These are phyloP conservation scores for Ashinkailepas kermadecensis DNA, from an alignment of 2,888 invertebrate genomes.

Conservation along the genomic window DNA sequence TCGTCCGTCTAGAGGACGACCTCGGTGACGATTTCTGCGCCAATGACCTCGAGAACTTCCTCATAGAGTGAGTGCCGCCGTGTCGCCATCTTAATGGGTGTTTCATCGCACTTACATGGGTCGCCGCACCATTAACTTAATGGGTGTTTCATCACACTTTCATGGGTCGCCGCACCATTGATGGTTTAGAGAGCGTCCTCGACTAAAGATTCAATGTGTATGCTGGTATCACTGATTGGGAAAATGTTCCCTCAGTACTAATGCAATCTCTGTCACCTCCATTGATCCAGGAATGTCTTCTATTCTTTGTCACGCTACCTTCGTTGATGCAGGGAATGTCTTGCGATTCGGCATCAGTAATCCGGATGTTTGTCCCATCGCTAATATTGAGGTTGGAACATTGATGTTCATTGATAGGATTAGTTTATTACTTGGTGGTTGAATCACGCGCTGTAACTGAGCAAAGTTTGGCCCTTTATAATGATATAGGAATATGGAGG, in stretches of 20 bases:
- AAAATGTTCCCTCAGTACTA: background rate
- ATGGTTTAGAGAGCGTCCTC: background rate
- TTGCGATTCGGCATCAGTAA: no score
- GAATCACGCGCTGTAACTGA: no score
- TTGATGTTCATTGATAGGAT: no score
- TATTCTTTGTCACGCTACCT: no score
- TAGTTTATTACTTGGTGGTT: no score
- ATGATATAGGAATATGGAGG: no score
- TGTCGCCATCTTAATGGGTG: no score
- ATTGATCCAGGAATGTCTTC: no score
- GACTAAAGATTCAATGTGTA: background rate
- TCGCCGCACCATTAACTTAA: background rate
- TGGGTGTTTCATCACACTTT: background rate
- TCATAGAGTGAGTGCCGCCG: conserved; percentile 54
- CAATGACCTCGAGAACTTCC: conserved; percentile 79
- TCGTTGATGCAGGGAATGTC: no score
- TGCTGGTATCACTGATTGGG: background rate
- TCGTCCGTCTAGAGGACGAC: conserved; percentile 75
- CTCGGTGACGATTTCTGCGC: conserved; percentile 84
- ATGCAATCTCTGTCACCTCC: background rate
- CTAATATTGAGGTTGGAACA: no score
- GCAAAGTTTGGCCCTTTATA: no score
- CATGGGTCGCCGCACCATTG: background rate
- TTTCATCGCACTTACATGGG: background rate
- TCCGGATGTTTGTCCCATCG: no score